Evolutionary conservation across 92 coral and sea anemone genomes (phyloP), one percentile per base, ranked within the genome.

Genomic region (Parazoanthus darwini): DNA sequence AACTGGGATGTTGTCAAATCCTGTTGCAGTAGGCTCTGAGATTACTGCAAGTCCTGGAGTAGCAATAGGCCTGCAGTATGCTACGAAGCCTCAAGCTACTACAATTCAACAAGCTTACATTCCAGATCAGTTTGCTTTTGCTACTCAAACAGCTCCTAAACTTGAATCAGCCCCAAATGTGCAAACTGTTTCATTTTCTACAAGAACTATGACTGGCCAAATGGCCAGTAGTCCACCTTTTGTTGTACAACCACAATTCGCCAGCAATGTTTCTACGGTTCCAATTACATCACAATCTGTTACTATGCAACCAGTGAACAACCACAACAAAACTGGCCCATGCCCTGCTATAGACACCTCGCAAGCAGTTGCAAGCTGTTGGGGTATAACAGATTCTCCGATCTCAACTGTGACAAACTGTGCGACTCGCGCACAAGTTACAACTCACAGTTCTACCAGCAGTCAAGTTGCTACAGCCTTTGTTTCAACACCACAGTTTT

Each of bases 1-100:
- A 71, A 84, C 87, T 20, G 78, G 87, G 22, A 70, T 48, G 66
- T 20, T 84, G 63, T 50, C 87, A 6, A 84, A 26, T 33, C 79
- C 77, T 14, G 29, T 67, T 68, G 11, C 67, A 50, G 25, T 84
- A 20, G 87, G 54, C 25, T 84, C 87, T 23, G 51, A 71, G 50
- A 75, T 71, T 46, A 35, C 79, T 15, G 46, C 78, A 68, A 84
- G 77, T 8, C 48, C 35, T 11, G 48, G 68, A 48, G 79, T 84
- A 46, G 51, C 56, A n/a, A 7, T 71, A 2, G 79, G 79, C 14
- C 25, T 56, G 3, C 78, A 46, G n/a, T 84, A 44, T 84, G 68
- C 87, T 0, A 25, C 29, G 2, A 70, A 51, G 48, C 48, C 79
- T 25, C 87, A 84, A 26, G 22, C 56, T 13, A 13, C 29, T 6